Conservation (phyloP, 2,113 vertebrate genomes). For the Clarias batrachus region DNA sequence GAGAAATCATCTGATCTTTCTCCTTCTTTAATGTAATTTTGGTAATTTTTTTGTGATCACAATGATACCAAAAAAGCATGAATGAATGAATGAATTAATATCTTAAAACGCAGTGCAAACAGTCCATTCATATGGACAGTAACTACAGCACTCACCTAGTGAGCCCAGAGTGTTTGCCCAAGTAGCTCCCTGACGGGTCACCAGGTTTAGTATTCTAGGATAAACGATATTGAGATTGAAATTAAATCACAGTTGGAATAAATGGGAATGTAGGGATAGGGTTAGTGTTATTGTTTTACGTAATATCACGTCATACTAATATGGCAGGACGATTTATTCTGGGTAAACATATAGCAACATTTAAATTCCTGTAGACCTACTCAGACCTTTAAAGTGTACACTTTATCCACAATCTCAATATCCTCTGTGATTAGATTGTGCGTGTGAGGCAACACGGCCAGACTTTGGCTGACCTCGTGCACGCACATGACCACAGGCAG, state of each 20-base stretch:
- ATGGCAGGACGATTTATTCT: background rate
- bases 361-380: background rate
- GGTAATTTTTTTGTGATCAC: no score
- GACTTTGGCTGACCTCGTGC: constrained; percentile 4
- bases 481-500: background rate
- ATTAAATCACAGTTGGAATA: no score
- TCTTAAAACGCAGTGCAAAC: background rate
- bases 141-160: constrained; percentile 74
- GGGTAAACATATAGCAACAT: no score
- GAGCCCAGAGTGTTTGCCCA: constrained; percentile 87
- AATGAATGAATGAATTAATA: background rate
- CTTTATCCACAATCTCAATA: background rate
- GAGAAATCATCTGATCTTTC: background rate
- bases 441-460: background rate
- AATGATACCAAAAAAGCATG: background rate
- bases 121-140: background rate
- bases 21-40: background rate
- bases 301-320: background rate
- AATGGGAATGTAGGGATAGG: background rate
- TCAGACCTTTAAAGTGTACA: no score
- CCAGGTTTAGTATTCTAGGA: constrained; percentile 83
- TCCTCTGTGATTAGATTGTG: background rate
- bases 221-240: background rate
- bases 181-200: constrained; percentile 82
- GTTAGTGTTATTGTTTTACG: background rate